Evolutionary conservation across 2,888 invertebrate genomes (phyloP), one percentile per base, ranked within the genome.

Genomic region (Phortica magna): DNA sequence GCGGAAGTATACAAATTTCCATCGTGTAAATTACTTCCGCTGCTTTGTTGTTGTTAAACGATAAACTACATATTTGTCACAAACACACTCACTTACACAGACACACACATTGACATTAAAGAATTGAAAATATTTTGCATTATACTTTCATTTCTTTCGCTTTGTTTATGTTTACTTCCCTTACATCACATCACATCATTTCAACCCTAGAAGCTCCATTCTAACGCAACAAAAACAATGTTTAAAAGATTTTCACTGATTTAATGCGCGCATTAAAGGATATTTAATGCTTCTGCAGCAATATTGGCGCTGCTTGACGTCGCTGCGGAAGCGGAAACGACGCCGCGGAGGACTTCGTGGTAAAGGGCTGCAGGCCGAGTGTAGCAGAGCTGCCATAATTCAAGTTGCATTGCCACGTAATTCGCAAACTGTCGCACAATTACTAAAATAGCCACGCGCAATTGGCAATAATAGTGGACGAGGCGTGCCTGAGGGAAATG

Each of bases 21-120:
- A 82, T 87, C 76, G 82, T 78, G 83, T 77, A 77, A 82, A 86
- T 83, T 87, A 81, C 81, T 84, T 87, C 85, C 82, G 80, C 67
- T 81, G 74, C 71, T 82, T 75, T 59, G 73, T 75, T 74, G 70
- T 48, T 77, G 72, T 31, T 67, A 76, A n/a, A n/a, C 73, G 76
- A 73, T 74, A 61, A 48, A 64, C 78, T 71, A 55, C 76, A 39
- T 80, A 75, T 76, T 78, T 53, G 70, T 61, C 73, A 73, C 72
- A 39, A 22, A 31, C 57, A 72, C 41, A 71, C 2, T 31, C 43
- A 10, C 19, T 9, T 1, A 65, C 31, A 55, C 14, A 41, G 42
- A n/a, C 57, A n/a, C n/a, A 57, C 57, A 55, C 3, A 39, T 12
- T 14, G 10, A 73, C 59, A 73, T 57, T 2, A 7, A 55, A 9